Evolutionary conservation across 1,140 invertebrate species (phyloP).

Genomic region (Drosophila rufa): DNA sequence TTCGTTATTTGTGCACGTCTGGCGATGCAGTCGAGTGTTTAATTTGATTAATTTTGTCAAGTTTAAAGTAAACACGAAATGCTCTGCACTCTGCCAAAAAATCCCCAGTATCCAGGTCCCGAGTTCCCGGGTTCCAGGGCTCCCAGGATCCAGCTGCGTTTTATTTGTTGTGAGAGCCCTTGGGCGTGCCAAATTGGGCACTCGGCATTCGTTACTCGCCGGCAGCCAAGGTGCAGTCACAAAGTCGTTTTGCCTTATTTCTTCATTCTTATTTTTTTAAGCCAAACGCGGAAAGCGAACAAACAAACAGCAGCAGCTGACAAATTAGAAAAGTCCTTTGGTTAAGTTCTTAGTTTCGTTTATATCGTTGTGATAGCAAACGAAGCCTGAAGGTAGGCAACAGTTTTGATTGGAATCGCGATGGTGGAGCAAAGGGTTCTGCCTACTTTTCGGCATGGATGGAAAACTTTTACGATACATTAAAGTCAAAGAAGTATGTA

Average conservation of each 20-base stretch:
- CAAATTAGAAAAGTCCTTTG: conserved; percentile 52
- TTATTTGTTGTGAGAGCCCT: conserved; percentile 60
- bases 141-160: conserved; percentile 20
- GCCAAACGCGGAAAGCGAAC: conserved; percentile 20
- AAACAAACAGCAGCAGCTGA: conserved; percentile 35
- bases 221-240: conserved; percentile 44
- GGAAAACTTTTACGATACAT: conserved; percentile 8
- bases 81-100: conserved; percentile 74
- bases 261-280: conserved; percentile 32
- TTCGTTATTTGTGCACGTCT: conserved; percentile 82
- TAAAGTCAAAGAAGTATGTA: neutral
- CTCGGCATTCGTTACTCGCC: conserved; percentile 37
- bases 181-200: conserved; percentile 64
- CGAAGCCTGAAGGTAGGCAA: conserved; percentile 48
- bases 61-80: conserved; percentile 78
- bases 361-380: conserved; percentile 11
- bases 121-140: conserved; percentile 1
- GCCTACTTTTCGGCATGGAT: conserved; percentile 35
- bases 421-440: neutral
- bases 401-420: conserved; percentile 16
- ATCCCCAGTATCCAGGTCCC: conserved; percentile 15
- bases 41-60: conserved; percentile 84
- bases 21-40: conserved; percentile 81
- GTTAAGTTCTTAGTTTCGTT: conserved; percentile 33
- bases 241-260: conserved; percentile 32